phyloP scores from a whole-genome alignment of 2,113 vertebrate genomes.

The Larimichthys polyactis region DNA sequence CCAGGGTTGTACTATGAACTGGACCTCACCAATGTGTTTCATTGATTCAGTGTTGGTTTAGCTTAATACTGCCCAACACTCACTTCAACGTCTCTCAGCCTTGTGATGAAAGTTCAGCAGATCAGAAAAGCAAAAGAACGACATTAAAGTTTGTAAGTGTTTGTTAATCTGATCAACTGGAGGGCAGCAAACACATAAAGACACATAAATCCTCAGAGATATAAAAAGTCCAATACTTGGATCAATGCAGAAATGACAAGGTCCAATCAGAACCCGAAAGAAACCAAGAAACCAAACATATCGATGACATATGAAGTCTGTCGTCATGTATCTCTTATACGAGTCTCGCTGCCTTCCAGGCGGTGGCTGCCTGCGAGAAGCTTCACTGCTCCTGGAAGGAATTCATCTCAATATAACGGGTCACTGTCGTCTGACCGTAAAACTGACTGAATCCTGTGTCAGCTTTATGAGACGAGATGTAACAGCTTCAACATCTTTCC shows the following conservation, averaged over 20 bases:
- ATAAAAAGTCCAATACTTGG: too few relatives aligned
- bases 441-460: neutral
- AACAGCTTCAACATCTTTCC: neutral
- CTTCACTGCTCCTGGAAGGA: neutral
- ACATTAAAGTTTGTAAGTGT: neutral
- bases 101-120: too few relatives aligned
- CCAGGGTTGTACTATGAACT: too few relatives aligned
- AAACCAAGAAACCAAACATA: neutral
- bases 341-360: too few relatives aligned
- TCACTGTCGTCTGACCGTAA: neutral
- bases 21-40: too few relatives aligned
- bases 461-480: conserved; percentile 3
- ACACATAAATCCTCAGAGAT: too few relatives aligned
- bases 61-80: too few relatives aligned
- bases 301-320: neutral
- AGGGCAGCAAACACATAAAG: neutral
- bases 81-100: too few relatives aligned
- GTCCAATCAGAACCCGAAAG: neutral
- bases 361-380: neutral
- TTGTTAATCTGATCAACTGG: neutral
- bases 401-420: neutral
- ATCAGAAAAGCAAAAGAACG: too few relatives aligned
- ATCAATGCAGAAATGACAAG: too few relatives aligned
- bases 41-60: too few relatives aligned
- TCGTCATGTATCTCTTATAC: neutral